A percentile compares a stretch with the other conserved stretches of the same genome.
These are phyloP conservation scores for Pitangus sulphuratus DNA, from an alignment of 2,797 vertebrate species.

Conservation along the genomic window DNA sequence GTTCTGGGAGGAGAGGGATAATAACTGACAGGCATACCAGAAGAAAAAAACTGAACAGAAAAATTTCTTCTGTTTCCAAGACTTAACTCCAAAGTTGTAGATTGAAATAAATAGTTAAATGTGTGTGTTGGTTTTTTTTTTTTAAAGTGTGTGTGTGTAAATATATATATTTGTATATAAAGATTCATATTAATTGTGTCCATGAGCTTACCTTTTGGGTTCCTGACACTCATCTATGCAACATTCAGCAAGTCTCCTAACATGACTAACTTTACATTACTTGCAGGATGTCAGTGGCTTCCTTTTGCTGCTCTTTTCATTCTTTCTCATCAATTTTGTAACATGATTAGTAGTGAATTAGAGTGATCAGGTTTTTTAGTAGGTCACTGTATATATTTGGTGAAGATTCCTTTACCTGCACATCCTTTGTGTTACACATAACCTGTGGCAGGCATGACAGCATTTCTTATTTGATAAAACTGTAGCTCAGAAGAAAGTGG, in stretches of 20 bases:
- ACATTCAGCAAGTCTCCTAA: neutral
- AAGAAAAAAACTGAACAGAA: neutral
- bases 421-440: neutral
- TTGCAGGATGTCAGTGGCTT: neutral
- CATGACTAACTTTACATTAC: accelerated
- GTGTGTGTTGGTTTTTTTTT: neutral
- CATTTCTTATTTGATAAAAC: neutral
- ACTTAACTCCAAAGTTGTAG: neutral
- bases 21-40: neutral
- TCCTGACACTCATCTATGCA: neutral
- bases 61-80: neutral
- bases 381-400: neutral
- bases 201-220: neutral
- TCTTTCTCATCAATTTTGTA: neutral
- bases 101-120: neutral
- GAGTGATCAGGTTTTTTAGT: neutral
- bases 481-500: neutral
- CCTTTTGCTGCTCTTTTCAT: neutral
- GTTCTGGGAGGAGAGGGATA: neutral
- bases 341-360: neutral
- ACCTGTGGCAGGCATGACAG: neutral
- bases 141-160: neutral
- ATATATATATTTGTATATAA: neutral
- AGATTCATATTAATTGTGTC: neutral
- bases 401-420: neutral